Base-by-base conservation (phyloP, 2,888 invertebrate species). In the Calliphora vomitoria region DNA sequence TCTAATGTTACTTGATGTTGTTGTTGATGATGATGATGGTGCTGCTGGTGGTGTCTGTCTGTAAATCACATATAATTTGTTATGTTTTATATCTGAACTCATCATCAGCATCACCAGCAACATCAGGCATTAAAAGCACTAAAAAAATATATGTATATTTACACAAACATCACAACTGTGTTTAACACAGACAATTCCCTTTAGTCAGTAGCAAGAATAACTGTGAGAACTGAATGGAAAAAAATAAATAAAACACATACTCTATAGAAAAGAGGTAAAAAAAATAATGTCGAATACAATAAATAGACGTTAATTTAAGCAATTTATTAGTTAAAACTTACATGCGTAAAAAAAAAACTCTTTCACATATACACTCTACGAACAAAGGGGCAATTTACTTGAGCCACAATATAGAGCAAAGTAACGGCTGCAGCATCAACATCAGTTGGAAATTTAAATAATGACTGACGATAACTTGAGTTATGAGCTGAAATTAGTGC, bases 21-120 rank as follows among this genome's bases (percentile, higher is more conserved):
- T 38, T 74, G 38, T 18, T 47, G 47, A 60, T 25, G 69, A 25
- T 72, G 58, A 20, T 79, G 44, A 47, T 74, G 82, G 25, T 38
- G 72, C 5, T 58, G 62, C 10, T 60, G 64, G 44, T 76, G 72
- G 74, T 84, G 87, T 71, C 71, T 74, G 72, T 76, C 68, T 71
- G 82, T 66, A 87, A 87, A 87, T 87, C 82, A 87, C 87, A 82
- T 87, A 87, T 82, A 87, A 87, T 87, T 87, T 87, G 87, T 85
- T 85, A 85, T 85, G 75, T 87, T 87, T 87, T 87, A 82, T 87
- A 82, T 79, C 85, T 85, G 82, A 85, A 82, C 82, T 82, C 85
- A 87, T 85, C 87, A 82, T 18, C 62, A 74, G 38, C 44, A 64
- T 15, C 58, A 68, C 0, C 79, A 84, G 6, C 72, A 53, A 41